These are phyloP conservation scores for Onchidella celtica DNA, from an alignment of 2,888 invertebrate genomes.

Conservation along the genomic window DNA sequence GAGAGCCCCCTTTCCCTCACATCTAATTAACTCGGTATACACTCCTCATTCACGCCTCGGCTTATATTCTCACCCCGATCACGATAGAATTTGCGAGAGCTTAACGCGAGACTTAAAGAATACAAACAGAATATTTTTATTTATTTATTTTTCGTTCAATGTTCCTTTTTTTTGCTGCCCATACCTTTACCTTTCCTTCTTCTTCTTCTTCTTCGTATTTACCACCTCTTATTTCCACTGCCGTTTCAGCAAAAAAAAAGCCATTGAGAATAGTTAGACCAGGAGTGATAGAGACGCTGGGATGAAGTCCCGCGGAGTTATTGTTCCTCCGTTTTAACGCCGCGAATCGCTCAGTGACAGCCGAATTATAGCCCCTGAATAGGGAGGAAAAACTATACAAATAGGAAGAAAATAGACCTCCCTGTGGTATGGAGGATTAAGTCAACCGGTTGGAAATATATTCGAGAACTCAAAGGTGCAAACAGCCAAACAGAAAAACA, in stretches of 20 bases:
- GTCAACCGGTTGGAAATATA: not conserved
- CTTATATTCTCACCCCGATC: not conserved
- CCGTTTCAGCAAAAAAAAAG: no score
- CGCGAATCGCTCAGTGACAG: not conserved
- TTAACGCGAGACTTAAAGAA: not conserved
- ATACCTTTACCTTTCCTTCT: no score
- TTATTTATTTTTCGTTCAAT: constrained; percentile 25
- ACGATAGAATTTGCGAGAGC: not conserved
- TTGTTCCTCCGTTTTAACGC: not conserved
- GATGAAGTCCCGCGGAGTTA: not conserved
- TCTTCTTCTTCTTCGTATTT: no score
- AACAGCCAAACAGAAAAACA: not conserved
- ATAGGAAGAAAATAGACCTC: constrained; percentile 4
- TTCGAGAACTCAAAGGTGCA: not conserved
- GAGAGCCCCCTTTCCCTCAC: not conserved
- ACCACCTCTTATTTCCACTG: not conserved
- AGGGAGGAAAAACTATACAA: not conserved
- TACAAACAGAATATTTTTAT: not conserved
- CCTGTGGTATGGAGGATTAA: not conserved
- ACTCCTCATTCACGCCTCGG: not conserved
- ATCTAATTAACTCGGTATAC: constrained; percentile 19
- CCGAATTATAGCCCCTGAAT: not conserved
- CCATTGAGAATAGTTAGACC: no score
- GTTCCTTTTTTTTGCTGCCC: no score
- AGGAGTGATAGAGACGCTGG: no score